Evolutionary conservation across 2,797 vertebrate genomes (phyloP).

Genomic region (Cyclopterus lumpus): DNA sequence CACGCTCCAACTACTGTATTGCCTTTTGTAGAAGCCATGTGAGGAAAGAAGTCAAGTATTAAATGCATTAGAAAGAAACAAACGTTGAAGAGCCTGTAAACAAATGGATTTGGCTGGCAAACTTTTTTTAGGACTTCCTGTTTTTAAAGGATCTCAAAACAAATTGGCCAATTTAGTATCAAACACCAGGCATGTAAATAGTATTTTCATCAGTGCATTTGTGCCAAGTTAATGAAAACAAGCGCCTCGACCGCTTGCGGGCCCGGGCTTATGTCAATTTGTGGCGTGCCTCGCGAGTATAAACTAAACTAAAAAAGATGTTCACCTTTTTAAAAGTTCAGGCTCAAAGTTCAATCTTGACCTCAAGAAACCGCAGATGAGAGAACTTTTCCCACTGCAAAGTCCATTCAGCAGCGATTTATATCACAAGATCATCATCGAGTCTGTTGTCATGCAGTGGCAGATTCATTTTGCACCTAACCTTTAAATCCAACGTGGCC

Average conservation of each 20-base stretch:
- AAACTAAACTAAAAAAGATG: no score
- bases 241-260: no score
- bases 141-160: no score
- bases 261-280: no score
- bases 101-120: not conserved
- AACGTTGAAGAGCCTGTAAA: not conserved
- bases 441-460: not conserved
- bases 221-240: not conserved
- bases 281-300: no score
- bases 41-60: not conserved
- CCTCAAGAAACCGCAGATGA: not conserved
- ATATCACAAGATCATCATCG: not conserved
- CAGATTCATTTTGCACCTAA: not conserved
- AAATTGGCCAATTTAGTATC: no score
- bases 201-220: not conserved
- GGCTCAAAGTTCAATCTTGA: not conserved
- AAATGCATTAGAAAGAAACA: not conserved
- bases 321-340: no score
- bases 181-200: not conserved
- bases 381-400: not conserved
- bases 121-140: no score
- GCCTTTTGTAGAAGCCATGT: not conserved
- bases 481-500: not conserved
- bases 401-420: not conserved
- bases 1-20: no score